Base-by-base conservation (phyloP, 1,140 invertebrate species). In the Neelides sp. region DNA sequence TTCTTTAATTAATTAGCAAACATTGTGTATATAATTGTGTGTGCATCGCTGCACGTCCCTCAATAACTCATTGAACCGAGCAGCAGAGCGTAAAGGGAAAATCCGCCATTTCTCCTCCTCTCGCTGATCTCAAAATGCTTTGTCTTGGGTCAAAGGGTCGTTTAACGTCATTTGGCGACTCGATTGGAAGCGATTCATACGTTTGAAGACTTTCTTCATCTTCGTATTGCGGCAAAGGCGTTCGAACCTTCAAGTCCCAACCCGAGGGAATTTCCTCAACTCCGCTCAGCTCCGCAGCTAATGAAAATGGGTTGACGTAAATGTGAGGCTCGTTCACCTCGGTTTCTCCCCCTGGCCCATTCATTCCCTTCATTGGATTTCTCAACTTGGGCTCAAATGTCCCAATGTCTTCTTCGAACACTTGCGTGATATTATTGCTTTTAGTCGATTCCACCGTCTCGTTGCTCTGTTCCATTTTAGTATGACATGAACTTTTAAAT, bases 331-430 rank as follows among this genome's bases (percentile, higher is more conserved):
- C 39, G 10, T 40, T 17, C 7, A 10, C 39, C 12, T 40, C 19
- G 17, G 19, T 40, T 10, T 40, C 17, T 17, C 8, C 10, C 19
- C 12, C 8, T 8, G 39, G 19, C 8, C 10, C 10, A 12, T 40
- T 20, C 8, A 17, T 20, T 20, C 12, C 12, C 39, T 40, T 12
- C 12, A 20, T 4, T 12, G 10, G 37, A 41, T 34, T 30, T n/a
- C 20, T 8, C 43, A 32, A 32, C 28, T 19, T 50, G 13, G 56
- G 56, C 49, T 54, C 52, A 47, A 54, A 54, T 30, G 56, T 58
- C 41, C 56, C 56, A 51, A 58, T 45, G 32, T 58, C 56, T 45
- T 58, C 56, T 20, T 58, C 56, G 32, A 48, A 40, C 36, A 39
- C 35, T 39, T 17, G 24, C 28, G n/a, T n/a, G n/a, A n/a, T n/a